Evolutionary conservation across 2,113 vertebrate genomes (phyloP).

Genomic region (Gallinago paraguaiae): DNA sequence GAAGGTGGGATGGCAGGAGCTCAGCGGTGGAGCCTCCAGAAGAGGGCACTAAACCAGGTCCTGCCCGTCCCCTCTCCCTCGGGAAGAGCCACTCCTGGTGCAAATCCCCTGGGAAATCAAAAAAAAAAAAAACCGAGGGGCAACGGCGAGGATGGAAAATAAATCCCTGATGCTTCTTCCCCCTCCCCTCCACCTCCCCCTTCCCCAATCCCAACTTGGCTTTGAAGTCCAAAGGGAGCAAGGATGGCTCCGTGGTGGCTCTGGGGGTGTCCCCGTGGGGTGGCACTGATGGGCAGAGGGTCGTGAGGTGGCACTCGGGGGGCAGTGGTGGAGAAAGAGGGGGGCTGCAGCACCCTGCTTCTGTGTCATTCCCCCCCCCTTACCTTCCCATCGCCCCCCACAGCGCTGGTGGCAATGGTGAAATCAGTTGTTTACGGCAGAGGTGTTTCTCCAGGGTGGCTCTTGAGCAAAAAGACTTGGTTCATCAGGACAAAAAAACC

Average conservation of each 20-base stretch:
- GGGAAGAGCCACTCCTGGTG: not conserved
- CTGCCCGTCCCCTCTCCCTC: not conserved
- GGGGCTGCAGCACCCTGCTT: not conserved
- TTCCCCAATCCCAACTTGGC: not conserved
- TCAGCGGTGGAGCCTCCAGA: constrained; percentile 31
- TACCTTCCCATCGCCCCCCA: too few species aligned
- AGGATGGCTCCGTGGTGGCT: fast-evolving
- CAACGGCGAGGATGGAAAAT: fast-evolving
- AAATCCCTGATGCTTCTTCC: fast-evolving
- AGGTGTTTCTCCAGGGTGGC: not conserved
- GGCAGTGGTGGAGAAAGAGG: not conserved
- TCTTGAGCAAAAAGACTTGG: not conserved
- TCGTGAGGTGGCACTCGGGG: not conserved
- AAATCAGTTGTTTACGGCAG: fast-evolving
- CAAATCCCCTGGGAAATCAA: not conserved
- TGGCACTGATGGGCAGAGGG: fast-evolving
- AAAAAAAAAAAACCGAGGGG: not conserved
- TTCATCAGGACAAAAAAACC: not conserved
- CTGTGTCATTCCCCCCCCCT: fast-evolving
- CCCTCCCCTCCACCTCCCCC: too few species aligned
- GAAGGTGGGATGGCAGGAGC: not conserved
- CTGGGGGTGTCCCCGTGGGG: fast-evolving
- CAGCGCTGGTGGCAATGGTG: not conserved
- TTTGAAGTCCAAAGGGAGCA: fast-evolving
- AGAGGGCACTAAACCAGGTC: constrained; percentile 69